Evolutionary conservation across 2,888 invertebrate species (phyloP).

Genomic region (Herminia tarsipennalis): DNA sequence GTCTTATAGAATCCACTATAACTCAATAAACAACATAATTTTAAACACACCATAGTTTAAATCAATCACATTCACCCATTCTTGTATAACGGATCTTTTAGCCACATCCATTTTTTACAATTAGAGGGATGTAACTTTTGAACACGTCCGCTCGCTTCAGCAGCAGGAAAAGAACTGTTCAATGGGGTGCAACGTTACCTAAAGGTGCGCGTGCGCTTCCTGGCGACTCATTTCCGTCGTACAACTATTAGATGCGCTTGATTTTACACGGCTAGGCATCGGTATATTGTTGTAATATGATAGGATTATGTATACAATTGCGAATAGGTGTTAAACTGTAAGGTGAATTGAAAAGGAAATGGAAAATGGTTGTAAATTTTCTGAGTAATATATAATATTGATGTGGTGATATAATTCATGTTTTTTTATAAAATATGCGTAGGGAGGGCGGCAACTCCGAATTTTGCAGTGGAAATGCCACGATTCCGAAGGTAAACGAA

Average conservation of each 20-base stretch:
- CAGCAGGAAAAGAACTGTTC: constrained; percentile 58
- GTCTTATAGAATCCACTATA: no score
- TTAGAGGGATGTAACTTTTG: neutral
- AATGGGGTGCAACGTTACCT: constrained; percentile 64
- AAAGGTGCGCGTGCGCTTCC: constrained; percentile 63
- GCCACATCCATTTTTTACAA: constrained; percentile 52
- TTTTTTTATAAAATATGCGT: no score
- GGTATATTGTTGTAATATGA: constrained; percentile 9
- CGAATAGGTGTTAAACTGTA: no score
- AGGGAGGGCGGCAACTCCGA: no score
- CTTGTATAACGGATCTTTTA: constrained; percentile 46
- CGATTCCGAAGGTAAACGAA: no score
- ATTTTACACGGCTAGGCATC: constrained; percentile 47
- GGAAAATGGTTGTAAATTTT: no score
- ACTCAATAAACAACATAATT: constrained; percentile 12
- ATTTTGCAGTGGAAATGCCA: no score
- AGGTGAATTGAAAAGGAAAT: no score
- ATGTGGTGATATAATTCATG: no score
- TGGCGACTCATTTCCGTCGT: constrained; percentile 57
- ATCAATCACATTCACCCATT: constrained; percentile 52
- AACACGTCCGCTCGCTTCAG: constrained; percentile 48
- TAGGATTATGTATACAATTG: neutral
- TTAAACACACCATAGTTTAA: constrained; percentile 49
- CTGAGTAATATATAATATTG: no score
- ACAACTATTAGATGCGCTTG: constrained; percentile 61